Conservation (phyloP, 2,113 vertebrate genomes). For the Petromus typicus region DNA sequence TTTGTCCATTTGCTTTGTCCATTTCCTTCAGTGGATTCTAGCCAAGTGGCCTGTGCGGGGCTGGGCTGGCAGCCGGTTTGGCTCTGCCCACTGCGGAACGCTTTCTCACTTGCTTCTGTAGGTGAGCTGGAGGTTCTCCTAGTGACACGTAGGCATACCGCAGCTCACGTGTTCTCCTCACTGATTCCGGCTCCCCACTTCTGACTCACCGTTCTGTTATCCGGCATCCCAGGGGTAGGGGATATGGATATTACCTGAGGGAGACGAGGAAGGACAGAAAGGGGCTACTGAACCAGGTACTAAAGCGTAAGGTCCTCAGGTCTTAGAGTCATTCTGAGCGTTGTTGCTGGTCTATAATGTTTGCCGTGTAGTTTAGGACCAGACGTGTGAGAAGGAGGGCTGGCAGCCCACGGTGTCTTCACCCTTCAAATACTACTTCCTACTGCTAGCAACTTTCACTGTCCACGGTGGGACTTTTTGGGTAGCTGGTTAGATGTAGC, state of each 20-base stretch:
- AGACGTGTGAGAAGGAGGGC: neutral
- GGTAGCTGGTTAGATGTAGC: neutral
- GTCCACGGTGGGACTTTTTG: neutral
- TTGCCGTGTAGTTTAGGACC: neutral
- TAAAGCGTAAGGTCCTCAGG: neutral
- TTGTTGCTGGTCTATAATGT: neutral
- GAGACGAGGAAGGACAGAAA: neutral
- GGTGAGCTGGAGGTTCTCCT: neutral
- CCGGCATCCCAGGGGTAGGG: neutral
- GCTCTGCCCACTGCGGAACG: no score
- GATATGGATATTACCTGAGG: neutral
- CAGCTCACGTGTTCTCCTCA: neutral
- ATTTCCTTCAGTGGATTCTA: neutral
- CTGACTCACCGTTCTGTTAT: neutral
- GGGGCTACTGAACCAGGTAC: neutral
- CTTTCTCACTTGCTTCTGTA: neutral
- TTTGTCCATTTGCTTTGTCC: conserved; percentile 38
- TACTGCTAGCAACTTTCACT: neutral
- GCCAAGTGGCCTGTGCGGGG: neutral
- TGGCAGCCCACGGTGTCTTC: neutral
- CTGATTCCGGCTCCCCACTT: neutral
- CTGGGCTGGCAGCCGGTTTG: neutral
- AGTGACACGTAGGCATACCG: neutral
- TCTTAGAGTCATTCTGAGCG: neutral
- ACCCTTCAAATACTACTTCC: neutral